These are phyloP conservation scores for Monopterus albus DNA, from an alignment of 2,113 vertebrate genomes.

Conservation along the genomic window DNA sequence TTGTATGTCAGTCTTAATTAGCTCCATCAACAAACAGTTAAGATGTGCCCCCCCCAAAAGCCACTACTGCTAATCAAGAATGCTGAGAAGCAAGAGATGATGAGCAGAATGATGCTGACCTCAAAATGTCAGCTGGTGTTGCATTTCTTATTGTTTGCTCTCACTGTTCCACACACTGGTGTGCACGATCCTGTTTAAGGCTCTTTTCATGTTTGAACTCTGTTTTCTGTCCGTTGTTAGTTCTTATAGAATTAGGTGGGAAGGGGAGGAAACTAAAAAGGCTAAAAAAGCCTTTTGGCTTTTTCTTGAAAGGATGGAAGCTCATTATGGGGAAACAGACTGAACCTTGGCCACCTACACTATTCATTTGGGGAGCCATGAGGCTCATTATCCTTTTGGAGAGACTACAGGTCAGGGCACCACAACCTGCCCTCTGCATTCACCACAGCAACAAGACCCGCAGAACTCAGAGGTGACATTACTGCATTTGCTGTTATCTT, in stretches of 20 bases:
- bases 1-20: constrained; percentile 72
- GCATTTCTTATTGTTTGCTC: constrained; percentile 75
- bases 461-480: constrained; percentile 54
- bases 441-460: constrained; percentile 65
- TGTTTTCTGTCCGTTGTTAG: constrained; percentile 63
- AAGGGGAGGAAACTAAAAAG: constrained; percentile 51
- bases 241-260: constrained; percentile 32
- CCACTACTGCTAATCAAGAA: constrained; percentile 75
- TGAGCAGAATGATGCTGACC: constrained; percentile 77
- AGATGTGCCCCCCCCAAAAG: constrained; percentile 56
- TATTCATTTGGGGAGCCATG: constrained; percentile 73
- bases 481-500: constrained; percentile 34
- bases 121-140: constrained; percentile 82
- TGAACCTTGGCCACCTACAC: constrained; percentile 68
- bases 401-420: constrained; percentile 72
- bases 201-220: constrained; percentile 69
- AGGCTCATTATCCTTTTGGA: constrained; percentile 80
- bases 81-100: constrained; percentile 71
- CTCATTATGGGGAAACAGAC: constrained; percentile 70
- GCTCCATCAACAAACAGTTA: constrained; percentile 58
- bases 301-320: constrained; percentile 63
- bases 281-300: constrained; percentile 45
- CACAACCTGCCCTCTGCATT: constrained; percentile 64
- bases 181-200: constrained; percentile 57
- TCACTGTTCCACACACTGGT: constrained; percentile 51